Conservation (phyloP, 2,113 vertebrate species). For the Passer montanus region DNA sequence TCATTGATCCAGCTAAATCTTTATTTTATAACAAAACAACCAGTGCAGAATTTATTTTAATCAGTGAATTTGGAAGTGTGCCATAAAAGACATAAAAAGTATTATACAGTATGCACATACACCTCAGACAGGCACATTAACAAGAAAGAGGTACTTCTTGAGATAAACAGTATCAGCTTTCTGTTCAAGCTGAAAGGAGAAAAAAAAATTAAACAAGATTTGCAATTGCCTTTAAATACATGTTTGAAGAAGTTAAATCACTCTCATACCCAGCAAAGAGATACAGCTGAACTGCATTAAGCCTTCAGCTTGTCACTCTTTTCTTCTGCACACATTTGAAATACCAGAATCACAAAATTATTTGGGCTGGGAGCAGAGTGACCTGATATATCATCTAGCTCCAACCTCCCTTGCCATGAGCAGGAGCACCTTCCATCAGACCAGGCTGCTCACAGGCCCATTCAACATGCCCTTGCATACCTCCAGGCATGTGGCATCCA, state of each 20-base stretch:
- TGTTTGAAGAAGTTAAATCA: not conserved
- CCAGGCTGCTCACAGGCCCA: not conserved
- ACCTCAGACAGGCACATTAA: not conserved
- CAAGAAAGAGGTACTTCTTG: not conserved
- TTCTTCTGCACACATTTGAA: not conserved
- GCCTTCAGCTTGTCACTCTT: not conserved
- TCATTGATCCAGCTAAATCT: not conserved
- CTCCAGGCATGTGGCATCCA: not conserved
- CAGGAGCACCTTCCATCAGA: not conserved
- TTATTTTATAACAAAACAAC: not conserved
- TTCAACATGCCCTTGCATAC: not conserved
- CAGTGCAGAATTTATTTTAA: not conserved
- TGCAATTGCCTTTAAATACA: not conserved
- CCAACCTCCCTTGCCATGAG: not conserved
- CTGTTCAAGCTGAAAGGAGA: not conserved
- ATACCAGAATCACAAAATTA: not conserved
- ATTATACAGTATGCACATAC: not conserved
- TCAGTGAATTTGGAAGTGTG: not conserved
- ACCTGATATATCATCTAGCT: not conserved
- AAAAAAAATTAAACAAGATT: not conserved
- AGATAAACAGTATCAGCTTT: not conserved
- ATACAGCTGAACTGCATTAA: not conserved
- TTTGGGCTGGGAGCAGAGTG: not conserved
- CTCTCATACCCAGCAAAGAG: not conserved
- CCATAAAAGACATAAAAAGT: not conserved